Conservation (phyloP, 2,888 invertebrate species). For the Andricus curvator region DNA sequence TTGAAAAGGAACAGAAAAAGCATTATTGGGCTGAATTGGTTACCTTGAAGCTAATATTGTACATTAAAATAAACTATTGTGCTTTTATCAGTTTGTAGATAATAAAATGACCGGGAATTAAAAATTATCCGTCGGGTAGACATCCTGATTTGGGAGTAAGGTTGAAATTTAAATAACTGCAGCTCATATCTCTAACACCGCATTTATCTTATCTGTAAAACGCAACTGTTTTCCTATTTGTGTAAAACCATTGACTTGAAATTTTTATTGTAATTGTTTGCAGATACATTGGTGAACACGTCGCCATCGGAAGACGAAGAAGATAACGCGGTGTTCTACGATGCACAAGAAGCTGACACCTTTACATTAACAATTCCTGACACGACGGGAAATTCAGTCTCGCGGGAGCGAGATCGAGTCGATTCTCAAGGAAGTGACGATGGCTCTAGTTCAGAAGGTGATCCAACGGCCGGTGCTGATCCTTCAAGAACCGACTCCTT, state of each 20-base stretch:
- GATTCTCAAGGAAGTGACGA: conserved; percentile 77
- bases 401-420: conserved; percentile 71
- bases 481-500: conserved; percentile 66
- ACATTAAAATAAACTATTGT: too few species aligned
- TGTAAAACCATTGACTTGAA: background rate
- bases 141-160: too few species aligned
- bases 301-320: conserved; percentile 83
- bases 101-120: too few species aligned
- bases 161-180: too few species aligned
- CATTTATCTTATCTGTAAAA: conserved; percentile 1
- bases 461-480: conserved; percentile 67
- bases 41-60: too few species aligned
- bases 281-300: conserved; percentile 73
- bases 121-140: too few species aligned
- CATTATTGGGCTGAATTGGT: too few species aligned
- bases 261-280: conserved; percentile 28
- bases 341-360: conserved; percentile 80
- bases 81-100: too few species aligned
- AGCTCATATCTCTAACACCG: background rate
- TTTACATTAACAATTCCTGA: conserved; percentile 72
- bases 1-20: too few species aligned
- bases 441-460: conserved; percentile 77
- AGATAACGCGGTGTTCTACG: conserved; percentile 81
- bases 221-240: background rate
- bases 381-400: conserved; percentile 66